Base-by-base conservation (phyloP, 2,113 vertebrate genomes). In the Meleagris gallopavo region DNA sequence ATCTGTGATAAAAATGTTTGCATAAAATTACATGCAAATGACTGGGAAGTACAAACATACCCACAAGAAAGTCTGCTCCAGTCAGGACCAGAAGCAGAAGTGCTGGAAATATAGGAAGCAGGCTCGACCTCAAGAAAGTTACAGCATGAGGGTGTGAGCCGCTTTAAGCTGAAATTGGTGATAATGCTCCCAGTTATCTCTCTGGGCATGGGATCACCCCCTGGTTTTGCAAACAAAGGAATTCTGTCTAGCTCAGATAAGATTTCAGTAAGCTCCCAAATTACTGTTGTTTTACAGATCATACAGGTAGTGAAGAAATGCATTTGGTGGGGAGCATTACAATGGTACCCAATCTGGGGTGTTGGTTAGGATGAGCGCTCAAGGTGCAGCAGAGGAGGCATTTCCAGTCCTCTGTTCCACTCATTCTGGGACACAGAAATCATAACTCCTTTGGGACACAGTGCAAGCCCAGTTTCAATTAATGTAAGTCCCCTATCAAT, bases 1-100 rank as follows among this genome's bases (percentile, higher is more conserved):
- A 95, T 97, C 93, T 96, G 85, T 84, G 95, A 97, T 97, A 95
- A 95, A 95, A 96, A 72, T 95, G 93, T 96, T 96, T 95, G 89
- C 94, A 94, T 96, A 95, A 94, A 95, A 96, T 95, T 93, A 91
- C 76, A 95, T 91, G 94, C 88, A 95, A 95, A 95, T 91, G 69
- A 78, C 79, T 96, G 72, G 87, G 93, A 96, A 96, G 93, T 94
- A 86, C 94, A 94, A 95, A 96, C 89, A 95, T 89, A 95, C 79
- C 96, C 91, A 67, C 91, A 93, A 93, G 89, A 94, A 95, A 95
- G 85, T 91, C 94, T 94, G 87, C 86, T 96, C 91, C 65, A 81
- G 87, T 95, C 76, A 71, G 89, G 91, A 86, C 82, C 91, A 95
- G 89, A 97, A 94, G 87, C 50, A 97, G 93, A 97, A 95, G 93